phyloP scores from a whole-genome alignment of 2,113 vertebrate genomes.

The Alosa alosa region DNA sequence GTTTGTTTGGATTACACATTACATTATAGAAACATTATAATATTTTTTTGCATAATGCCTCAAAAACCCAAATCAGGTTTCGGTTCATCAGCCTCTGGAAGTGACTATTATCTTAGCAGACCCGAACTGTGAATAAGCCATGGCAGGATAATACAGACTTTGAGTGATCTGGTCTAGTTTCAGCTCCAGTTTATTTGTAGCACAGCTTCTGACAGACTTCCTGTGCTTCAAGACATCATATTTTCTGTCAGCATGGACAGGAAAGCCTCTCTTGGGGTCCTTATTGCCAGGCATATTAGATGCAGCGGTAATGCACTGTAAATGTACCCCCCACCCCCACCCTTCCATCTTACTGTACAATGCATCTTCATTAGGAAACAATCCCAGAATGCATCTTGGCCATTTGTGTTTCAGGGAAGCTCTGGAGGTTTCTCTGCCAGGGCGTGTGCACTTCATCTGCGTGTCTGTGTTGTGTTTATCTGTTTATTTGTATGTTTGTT shows the following conservation, averaged over 20 bases:
- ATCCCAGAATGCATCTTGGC: conserved; percentile 43
- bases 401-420: conserved; percentile 21
- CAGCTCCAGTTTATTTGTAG: background rate
- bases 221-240: background rate
- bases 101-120: too few relatives aligned
- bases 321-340: background rate
- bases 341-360: background rate
- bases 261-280: background rate
- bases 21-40: too few relatives aligned
- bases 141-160: too few relatives aligned
- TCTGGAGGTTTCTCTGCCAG: background rate
- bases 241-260: background rate
- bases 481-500: background rate
- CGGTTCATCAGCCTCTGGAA: too few relatives aligned
- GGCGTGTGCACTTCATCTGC: conserved; percentile 20
- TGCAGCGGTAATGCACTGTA: conserved; percentile 18
- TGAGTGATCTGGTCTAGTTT: background rate
- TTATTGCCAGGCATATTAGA: conserved; percentile 5
- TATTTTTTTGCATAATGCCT: too few relatives aligned
- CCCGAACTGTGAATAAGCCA: too few relatives aligned
- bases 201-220: background rate
- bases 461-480: conserved; percentile 8
- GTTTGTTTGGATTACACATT: too few relatives aligned
- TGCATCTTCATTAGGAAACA: conserved; percentile 41
- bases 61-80: too few relatives aligned